Percentiles rank a stretch among this genome's conserved stretches.
Evolutionary conservation across 2,888 invertebrate genomes (phyloP).

Genomic region (Bellardia bayeri): DNA sequence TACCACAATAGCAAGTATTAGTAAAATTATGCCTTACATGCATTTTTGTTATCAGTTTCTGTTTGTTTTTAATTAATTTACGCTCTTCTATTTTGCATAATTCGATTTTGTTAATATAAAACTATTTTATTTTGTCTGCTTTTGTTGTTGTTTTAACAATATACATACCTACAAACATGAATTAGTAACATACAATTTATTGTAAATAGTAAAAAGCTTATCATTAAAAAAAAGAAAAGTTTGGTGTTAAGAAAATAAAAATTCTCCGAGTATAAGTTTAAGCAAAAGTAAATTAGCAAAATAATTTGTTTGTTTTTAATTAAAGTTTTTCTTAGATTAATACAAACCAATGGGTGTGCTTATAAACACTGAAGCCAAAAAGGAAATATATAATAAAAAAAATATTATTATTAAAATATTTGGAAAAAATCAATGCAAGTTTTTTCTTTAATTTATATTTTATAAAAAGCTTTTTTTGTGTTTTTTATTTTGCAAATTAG

Average conservation of each 20-base stretch:
- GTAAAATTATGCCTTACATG: slow-evolving; percentile 65
- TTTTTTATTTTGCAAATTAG: too few species aligned
- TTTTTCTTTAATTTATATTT: background rate
- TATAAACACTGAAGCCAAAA: slow-evolving; percentile 59
- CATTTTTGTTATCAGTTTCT: slow-evolving; percentile 44
- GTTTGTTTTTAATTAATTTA: slow-evolving; percentile 6
- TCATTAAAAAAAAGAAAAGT: slow-evolving; percentile 43
- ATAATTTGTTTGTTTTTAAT: background rate
- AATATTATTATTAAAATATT: slow-evolving; percentile 28
- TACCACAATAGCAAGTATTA: slow-evolving; percentile 49
- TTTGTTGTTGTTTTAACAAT: slow-evolving; percentile 26
- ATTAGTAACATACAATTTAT: slow-evolving; percentile 62
- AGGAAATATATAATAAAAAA: slow-evolving; percentile 30
- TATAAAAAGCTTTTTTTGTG: too few species aligned
- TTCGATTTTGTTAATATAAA: slow-evolving; percentile 39
- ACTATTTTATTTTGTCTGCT: slow-evolving; percentile 21
- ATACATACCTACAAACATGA: slow-evolving; percentile 55
- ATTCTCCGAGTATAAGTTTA: background rate
- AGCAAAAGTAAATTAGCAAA: slow-evolving; percentile 30
- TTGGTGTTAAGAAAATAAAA: slow-evolving; percentile 19
- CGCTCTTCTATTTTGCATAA: slow-evolving; percentile 25
- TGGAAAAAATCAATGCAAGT: background rate
- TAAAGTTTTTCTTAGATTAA: background rate
- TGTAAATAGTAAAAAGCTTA: slow-evolving; percentile 61
- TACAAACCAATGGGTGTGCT: slow-evolving; percentile 53